Base-by-base conservation (phyloP, 1,140 invertebrate genomes). In the Megalopta genalis region DNA sequence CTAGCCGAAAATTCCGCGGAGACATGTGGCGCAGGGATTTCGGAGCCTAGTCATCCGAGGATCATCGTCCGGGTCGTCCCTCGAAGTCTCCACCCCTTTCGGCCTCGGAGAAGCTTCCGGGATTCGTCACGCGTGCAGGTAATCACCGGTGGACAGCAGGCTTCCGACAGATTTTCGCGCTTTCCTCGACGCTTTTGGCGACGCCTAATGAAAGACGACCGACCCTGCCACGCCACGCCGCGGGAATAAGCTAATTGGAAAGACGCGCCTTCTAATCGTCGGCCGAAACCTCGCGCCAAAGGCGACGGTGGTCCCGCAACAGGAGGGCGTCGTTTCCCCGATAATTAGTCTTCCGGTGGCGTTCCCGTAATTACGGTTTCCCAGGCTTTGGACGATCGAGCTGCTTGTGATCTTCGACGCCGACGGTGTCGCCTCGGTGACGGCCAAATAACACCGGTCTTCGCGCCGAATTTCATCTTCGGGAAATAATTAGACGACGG, bases 171-270 rank as follows among this genome's bases (percentile, higher is more conserved):
- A 25, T 74, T 84, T 83, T 76, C 71, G 63, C 64, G 69, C 27
- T 64, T 52, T 52, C 49, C 49, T 42, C 76, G 54, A 63, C 25
- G 75, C 52, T 68, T 77, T 83, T 65, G 78, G 70, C 59, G 69
- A 76, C 60, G 27, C 54, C 9, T 81, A 88, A 90, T 88, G 83
- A 89, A 82, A 84, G 87, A 67, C 54, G 71, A 77, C 14, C 67
- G 72, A 68, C 42, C 57, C 16, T 62, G 66, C 62, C 16, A 69
- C 54, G 63, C 42, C 57, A 14, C 62, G 66, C 64, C 16, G 72
- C 54, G 63, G 64, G 76, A 85, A 85, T 88, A 72, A 83, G 86
- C 87, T 89, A 90, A 90, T 90, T 88, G 87, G 81, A 78, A 75
- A 80, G 78, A 67, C 80, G 85, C 84, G 84, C 78, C 86, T 80